Base-by-base conservation (phyloP, 2,888 invertebrate species). In the Athripsodes cinereus region DNA sequence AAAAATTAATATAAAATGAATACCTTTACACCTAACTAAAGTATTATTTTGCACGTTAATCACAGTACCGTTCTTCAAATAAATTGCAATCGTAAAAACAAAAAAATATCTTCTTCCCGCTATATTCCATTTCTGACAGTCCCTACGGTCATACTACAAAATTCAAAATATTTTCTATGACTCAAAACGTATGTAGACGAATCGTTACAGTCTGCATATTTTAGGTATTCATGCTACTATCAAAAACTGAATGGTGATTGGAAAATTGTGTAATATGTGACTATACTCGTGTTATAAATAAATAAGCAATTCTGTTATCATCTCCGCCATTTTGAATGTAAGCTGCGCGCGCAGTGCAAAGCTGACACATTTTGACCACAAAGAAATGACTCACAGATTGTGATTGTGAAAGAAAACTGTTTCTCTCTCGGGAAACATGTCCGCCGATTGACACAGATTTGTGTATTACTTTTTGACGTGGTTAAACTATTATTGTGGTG, bases 401-500 rank as follows among this genome's bases (percentile, higher is more conserved):
- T 20, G n/a, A 31, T 31, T 48, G 54, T 20, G 76, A 70, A 76
- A 77, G 69, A 78, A 76, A 74, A 75, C 74, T 72, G 76, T 78
- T 71, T 76, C 56, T 46, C 53, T 48, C 19, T 50, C 40, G 48
- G 49, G 53, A 31, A 54, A 53, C 59, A 59, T 62, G 62, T 55
- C 59, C 40, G 57, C 49, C 62, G 55, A 57, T 54, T 55, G 59
- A 59, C 60, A 55, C 47, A 47, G 53, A 56, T 57, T 50, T 52
- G 55, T 55, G 26, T 55, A 51, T 58, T 53, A 35, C 52, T 59
- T 55, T 55, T 52, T 26, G 35, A 26, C 40, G 34, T 18, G 35
- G 52, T 51, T 34, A 48, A 55, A 52, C 59, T 18, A 46, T 52
- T 48, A 26, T 47, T 44, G 55, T 22, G 58, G 40, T 40, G 40